Percentiles rank a stretch among this genome's conserved stretches.
Evolutionary conservation across 2,888 invertebrate genomes (phyloP).

Genomic region (Alentia gelatinosa): DNA sequence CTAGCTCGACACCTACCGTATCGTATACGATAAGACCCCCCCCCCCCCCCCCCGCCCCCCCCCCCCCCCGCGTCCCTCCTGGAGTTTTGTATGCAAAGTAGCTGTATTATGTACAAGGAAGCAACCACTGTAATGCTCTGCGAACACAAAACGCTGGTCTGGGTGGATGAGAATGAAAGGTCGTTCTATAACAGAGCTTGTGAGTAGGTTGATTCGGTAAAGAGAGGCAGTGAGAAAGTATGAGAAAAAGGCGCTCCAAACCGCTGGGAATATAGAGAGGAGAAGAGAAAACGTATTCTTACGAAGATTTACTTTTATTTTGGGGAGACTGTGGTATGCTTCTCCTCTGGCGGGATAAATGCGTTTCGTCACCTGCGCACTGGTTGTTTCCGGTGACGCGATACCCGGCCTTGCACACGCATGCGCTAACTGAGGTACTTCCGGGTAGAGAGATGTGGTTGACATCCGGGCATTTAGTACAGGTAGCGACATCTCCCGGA

Average conservation of each 20-base stretch:
- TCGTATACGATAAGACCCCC: no score
- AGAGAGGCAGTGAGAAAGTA: neutral
- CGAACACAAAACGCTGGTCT: no score
- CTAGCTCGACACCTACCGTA: no score
- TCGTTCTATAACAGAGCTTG: no score
- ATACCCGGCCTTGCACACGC: slow-evolving; percentile 86
- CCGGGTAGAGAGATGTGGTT: slow-evolving; percentile 84
- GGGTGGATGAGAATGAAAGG: no score
- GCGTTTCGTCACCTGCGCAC: slow-evolving; percentile 83
- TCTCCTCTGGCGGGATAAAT: slow-evolving; percentile 49
- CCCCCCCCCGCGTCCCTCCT: no score
- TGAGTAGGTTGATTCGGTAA: neutral
- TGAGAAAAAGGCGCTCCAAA: neutral
- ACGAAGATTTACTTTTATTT: slow-evolving; percentile 58
- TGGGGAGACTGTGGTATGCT: slow-evolving; percentile 25
- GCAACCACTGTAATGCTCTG: no score
- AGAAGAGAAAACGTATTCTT: slow-evolving; percentile 28
- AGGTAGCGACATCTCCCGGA: slow-evolving; percentile 83
- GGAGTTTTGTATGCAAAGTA: no score
- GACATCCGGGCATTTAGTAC: slow-evolving; percentile 84
- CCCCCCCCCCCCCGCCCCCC: no score
- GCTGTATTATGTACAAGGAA: no score
- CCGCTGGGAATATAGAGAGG: neutral
- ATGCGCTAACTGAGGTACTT: slow-evolving; percentile 83
- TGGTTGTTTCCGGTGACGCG: slow-evolving; percentile 78